Evolutionary conservation across 2,888 invertebrate species (phyloP).

Genomic region (Lypha dubia): DNA sequence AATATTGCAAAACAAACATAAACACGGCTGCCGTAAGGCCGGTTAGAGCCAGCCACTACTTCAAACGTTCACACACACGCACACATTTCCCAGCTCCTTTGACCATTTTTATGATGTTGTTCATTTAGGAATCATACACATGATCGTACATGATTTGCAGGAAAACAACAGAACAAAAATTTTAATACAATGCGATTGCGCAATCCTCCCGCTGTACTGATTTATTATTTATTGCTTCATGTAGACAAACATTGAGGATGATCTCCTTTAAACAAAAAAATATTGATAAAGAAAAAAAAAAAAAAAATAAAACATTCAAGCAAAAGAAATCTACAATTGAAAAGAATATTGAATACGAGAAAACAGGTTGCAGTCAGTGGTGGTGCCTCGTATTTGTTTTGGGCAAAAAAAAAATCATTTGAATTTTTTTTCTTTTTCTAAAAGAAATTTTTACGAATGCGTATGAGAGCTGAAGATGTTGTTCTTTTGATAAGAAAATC

Average conservation of each 20-base stretch:
- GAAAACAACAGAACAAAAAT: slow-evolving; percentile 32
- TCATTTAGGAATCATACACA: slow-evolving; percentile 45
- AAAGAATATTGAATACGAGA: slow-evolving; percentile 31
- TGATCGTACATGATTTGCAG: slow-evolving; percentile 58
- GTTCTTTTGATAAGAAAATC: slow-evolving; percentile 8
- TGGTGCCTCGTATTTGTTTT: not conserved
- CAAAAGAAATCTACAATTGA: too few species aligned
- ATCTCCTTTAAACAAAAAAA: slow-evolving; percentile 19
- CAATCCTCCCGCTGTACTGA: slow-evolving; percentile 81
- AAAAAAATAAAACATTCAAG: not conserved
- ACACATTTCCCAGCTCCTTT: slow-evolving; percentile 19
- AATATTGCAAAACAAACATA: slow-evolving; percentile 50
- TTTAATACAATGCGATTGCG: slow-evolving; percentile 77
- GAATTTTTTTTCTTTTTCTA: not conserved
- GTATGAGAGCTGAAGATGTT: slow-evolving; percentile 16
- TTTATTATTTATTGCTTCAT: slow-evolving; percentile 79
- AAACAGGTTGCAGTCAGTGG: slow-evolving; percentile 17
- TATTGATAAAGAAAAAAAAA: slow-evolving; percentile 16
- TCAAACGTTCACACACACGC: not conserved
- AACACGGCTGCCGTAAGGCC: slow-evolving; percentile 69
- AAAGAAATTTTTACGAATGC: not conserved
- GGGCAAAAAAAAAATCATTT: not conserved
- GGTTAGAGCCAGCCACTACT: not conserved
- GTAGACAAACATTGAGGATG: slow-evolving; percentile 46
- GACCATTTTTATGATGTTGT: slow-evolving; percentile 37